Conservation (phyloP, 2,113 vertebrate species). For the Ancistrus triradiatus region DNA sequence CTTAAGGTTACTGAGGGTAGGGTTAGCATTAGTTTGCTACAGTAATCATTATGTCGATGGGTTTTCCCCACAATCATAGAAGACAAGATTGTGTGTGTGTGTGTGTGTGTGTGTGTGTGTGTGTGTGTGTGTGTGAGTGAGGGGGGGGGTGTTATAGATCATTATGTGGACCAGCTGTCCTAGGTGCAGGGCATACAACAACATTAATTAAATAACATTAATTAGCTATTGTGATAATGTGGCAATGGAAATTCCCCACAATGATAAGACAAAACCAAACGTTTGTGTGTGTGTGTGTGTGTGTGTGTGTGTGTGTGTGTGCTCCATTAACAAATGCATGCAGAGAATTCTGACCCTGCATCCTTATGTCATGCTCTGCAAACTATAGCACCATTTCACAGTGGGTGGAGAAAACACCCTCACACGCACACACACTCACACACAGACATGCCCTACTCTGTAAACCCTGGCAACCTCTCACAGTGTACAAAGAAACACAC, state of each 20-base stretch:
- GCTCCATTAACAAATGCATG: conserved; percentile 37
- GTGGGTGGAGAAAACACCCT: conserved; percentile 12
- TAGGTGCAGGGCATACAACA: too few species aligned
- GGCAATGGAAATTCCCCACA: too few species aligned
- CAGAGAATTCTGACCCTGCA: conserved; percentile 26
- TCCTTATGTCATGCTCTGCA: conserved; percentile 23
- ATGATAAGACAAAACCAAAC: too few species aligned
- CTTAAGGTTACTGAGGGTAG: too few species aligned
- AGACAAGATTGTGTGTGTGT: too few species aligned
- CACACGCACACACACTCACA: neutral
- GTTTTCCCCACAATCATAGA: too few species aligned
- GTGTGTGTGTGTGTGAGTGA: conserved; percentile 11
- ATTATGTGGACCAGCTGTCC: too few species aligned
- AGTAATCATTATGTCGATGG: too few species aligned
- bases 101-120: conserved; percentile 9
- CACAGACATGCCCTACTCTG: neutral
- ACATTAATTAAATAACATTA: too few species aligned
- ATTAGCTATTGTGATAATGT: too few species aligned
- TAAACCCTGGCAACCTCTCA: conserved; percentile 7
- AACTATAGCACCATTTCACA: conserved; percentile 17
- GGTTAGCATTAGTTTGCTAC: too few species aligned
- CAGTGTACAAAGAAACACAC: neutral
- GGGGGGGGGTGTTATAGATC: too few species aligned
- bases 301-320: conserved; percentile 9
- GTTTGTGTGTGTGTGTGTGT: conserved; percentile 27